Base-by-base conservation (phyloP, 2,797 vertebrate genomes). In the Anguilla pacifica region DNA sequence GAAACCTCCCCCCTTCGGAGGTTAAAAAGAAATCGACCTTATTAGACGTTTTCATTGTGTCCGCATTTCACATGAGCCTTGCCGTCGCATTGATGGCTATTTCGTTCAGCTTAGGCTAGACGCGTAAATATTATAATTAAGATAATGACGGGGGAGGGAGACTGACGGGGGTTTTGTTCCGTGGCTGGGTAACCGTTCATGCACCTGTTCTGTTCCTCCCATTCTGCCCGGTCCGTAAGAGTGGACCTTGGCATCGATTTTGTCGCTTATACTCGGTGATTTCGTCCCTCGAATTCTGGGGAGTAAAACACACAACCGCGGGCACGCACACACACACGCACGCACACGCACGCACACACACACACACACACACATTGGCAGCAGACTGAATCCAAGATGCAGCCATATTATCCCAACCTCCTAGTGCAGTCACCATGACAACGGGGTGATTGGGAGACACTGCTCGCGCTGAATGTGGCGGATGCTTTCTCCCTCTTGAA, bases 341-440 rank as follows among this genome's bases (percentile, higher is more conserved):
- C 83, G 64, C 83, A 70, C n/a, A n/a, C n/a, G n/a, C n/a, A n/a
- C n/a, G n/a, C n/a, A n/a, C 28, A 86, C 31, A 35, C 31, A 35
- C 72, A 85, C 85, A 87, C 64, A 74, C 82, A 86, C 81, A 49
- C 46, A 57, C 64, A 85, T 25, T 57, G 89, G 89, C 89, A 91
- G 91, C 92, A 88, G 92, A 89, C 93, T 92, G 90, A 61, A 91
- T 93, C 93, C 94, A 95, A 96, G 96, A 96, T 95, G 94, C 92
- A 96, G 97, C 95, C 95, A 97, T 96, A 96, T 96, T 97, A 96
- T 96, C 96, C 96, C 95, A 97, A 96, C 97, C 97, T 98, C 97
- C 95, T 96, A 96, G 95, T 95, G 94, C 96, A 95, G 98, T 99
- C 97, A 97, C 98, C 98, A 99, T 99, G 98, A 98, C 98, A 98